Conservation (phyloP, 2,113 vertebrate species). For the Stegostoma tigrinum region DNA sequence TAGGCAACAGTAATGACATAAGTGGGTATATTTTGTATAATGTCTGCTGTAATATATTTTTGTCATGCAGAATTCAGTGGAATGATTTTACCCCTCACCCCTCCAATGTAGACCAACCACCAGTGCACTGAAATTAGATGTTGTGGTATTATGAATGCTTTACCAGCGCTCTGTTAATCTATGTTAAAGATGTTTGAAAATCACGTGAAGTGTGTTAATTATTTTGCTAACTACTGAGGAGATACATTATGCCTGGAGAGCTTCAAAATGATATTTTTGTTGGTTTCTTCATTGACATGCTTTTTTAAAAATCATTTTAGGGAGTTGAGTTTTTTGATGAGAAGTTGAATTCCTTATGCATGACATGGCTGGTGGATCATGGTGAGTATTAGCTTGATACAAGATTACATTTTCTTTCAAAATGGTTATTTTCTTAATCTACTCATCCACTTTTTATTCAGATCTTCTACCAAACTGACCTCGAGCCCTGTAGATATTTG, state of each 20-base stretch:
- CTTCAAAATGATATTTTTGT: neutral
- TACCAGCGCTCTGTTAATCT: neutral
- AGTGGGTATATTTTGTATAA: neutral
- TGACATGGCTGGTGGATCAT: constrained; percentile 90
- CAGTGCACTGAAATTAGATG: neutral
- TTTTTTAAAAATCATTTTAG: constrained; percentile 46
- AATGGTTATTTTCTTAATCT: neutral
- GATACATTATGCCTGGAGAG: neutral
- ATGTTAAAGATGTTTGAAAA: neutral
- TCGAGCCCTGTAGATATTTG: neutral
- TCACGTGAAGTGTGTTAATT: neutral
- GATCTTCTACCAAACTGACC: neutral
- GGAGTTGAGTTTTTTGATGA: constrained; percentile 89
- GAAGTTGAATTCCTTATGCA: constrained; percentile 84
- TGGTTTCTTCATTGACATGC: neutral
- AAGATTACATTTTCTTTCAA: neutral
- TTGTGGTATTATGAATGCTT: neutral
- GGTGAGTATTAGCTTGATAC: constrained; percentile 56
- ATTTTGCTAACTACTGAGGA: neutral
- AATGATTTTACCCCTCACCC: neutral
- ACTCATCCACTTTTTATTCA: neutral
- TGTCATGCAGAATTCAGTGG: neutral
- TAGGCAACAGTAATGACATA: neutral
- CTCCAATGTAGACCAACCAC: neutral
- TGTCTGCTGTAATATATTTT: neutral